Evolutionary conservation across 2,113 vertebrate species (phyloP).

Genomic region (Salminus brasiliensis): DNA sequence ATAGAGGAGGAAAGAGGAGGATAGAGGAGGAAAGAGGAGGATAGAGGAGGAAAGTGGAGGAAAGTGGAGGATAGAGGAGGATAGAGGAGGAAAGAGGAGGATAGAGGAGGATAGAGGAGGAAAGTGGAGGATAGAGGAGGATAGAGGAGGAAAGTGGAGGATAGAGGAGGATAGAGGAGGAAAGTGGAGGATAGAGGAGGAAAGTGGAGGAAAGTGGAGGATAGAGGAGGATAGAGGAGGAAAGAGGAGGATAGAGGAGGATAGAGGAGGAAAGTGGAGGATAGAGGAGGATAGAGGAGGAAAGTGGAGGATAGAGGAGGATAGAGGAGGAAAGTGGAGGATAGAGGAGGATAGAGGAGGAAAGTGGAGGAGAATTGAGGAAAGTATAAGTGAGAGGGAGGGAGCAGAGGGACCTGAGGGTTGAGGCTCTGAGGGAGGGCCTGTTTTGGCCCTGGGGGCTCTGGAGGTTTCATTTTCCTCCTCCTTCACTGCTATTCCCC

Average conservation of each 20-base stretch:
- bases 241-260: no score
- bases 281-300: not conserved
- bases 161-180: not conserved
- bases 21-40: no score
- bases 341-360: conserved; percentile 52
- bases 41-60: no score
- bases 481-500: conserved; percentile 66
- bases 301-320: not conserved
- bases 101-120: no score
- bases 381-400: not conserved
- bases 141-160: no score
- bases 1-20: no score
- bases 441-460: conserved; percentile 72
- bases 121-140: not conserved
- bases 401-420: not conserved
- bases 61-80: not conserved
- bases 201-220: no score
- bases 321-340: conserved; percentile 45
- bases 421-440: conserved; percentile 54
- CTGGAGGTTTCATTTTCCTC: conserved; percentile 73
- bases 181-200: no score
- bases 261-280: not conserved
- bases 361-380: conserved; percentile 66
- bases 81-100: not conserved
- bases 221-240: not conserved